Conservation (phyloP, 2,797 vertebrate species). For the Chanos chanos region DNA sequence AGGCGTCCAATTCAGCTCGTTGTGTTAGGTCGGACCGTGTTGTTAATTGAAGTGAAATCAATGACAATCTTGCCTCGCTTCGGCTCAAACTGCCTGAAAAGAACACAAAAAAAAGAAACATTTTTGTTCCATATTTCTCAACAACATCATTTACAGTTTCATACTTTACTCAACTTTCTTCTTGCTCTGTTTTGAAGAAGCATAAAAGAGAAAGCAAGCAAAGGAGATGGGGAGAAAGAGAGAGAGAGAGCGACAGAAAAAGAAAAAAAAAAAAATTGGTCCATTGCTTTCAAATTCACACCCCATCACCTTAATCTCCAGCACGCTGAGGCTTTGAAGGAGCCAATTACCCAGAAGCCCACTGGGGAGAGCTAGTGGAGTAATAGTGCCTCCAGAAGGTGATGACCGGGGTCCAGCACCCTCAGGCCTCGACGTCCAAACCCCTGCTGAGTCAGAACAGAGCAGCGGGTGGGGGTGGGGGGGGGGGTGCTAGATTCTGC, state of each 20-base stretch:
- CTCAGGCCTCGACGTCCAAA: constrained; percentile 13
- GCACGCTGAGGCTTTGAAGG: constrained; percentile 49
- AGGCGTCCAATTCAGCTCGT: too few species aligned
- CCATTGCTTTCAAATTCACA: constrained; percentile 46
- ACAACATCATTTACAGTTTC: too few species aligned
- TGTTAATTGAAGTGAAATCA: constrained; percentile 91
- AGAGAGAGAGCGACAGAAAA: neutral
- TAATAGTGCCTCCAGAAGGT: constrained; percentile 32
- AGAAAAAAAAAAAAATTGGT: neutral
- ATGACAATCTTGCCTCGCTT: constrained; percentile 84
- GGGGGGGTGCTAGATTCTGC: neutral
- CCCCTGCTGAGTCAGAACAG: constrained; percentile 17
- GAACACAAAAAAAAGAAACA: constrained; percentile 35
- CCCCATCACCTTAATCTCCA: constrained; percentile 48
- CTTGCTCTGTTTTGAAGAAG: constrained; percentile 1
- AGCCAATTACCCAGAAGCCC: constrained; percentile 72
- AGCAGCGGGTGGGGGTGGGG: constrained; percentile 14
- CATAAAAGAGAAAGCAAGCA: neutral
- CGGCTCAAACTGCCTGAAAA: constrained; percentile 84
- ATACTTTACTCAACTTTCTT: constrained; percentile 22
- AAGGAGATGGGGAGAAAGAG: neutral
- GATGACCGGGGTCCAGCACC: constrained; percentile 17
- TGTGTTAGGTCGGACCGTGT: constrained; percentile 54
- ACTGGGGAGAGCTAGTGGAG: constrained; percentile 54
- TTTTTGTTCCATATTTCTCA: neutral